Evolutionary conservation across 2,888 invertebrate species (phyloP).

Genomic region (Teleogryllus oceanicus): DNA sequence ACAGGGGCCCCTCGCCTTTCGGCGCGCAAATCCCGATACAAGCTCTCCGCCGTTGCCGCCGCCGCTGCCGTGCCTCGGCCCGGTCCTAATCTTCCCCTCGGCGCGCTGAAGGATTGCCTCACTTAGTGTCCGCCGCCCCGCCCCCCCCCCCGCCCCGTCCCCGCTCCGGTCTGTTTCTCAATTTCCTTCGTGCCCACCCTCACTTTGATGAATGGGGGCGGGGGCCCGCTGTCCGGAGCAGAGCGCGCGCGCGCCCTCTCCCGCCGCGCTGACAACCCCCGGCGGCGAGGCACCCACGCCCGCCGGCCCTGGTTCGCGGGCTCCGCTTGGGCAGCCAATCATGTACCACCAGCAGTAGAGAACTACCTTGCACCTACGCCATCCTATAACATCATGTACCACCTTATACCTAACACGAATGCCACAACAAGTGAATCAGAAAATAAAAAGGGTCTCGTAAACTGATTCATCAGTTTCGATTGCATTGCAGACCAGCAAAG

Average conservation of each 20-base stretch:
- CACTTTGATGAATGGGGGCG: conserved; percentile 23
- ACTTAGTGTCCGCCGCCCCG: conserved; percentile 21
- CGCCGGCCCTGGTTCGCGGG: background rate
- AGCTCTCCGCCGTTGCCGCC: background rate
- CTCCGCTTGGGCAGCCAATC: no score
- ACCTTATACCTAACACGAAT: no score
- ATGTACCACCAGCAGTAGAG: no score
- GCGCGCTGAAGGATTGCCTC: conserved; percentile 25
- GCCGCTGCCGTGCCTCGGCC: background rate
- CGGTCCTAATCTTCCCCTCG: conserved; percentile 28
- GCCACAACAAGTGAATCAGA: no score
- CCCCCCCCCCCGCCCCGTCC: background rate
- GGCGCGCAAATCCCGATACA: conserved; percentile 18
- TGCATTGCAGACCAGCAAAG: no score
- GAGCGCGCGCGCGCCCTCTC: background rate
- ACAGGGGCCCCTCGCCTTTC: background rate
- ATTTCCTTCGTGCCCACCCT: conserved; percentile 24
- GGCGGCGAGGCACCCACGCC: background rate
- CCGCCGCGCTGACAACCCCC: conserved; percentile 21
- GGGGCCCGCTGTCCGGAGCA: conserved; percentile 19
- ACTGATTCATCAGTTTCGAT: no score
- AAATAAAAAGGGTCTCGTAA: no score
- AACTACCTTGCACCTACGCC: no score
- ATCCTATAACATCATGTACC: no score
- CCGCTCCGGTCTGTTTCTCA: conserved; percentile 26